Base-by-base conservation (phyloP, 2,113 vertebrate genomes). In the Hucho hucho region DNA sequence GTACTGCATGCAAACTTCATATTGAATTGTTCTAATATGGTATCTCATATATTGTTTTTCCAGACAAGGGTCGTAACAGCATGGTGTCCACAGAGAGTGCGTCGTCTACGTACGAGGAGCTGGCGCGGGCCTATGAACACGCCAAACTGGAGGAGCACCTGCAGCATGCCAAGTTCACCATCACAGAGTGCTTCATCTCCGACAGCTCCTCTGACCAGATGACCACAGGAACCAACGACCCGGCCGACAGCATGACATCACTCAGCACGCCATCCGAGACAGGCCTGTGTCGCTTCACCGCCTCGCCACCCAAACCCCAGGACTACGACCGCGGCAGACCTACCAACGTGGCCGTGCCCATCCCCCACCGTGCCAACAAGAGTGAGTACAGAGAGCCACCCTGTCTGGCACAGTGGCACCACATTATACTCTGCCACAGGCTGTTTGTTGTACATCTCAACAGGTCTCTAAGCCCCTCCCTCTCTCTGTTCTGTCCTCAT, bases 41-140 rank as follows among this genome's bases (percentile, higher is more conserved):
- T 28, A 28, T n/a, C 9, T 0, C 64, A 14, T 28, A 9, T 65
- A 12, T 32, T 75, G 43, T 66, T 12, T 53, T 78, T 81, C 4
- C 84, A 89, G 98, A 99, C 88, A 99, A 99, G 90, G 98, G 98
- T 0, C 92, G 98, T 12, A 99, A 99, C 94, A 99, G 97, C 92
- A 99, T 99, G 98, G 97, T 99, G 84, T 99, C 97, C 0, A 99
- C 96, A 0, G 97, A 98, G 91, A 98, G 97, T 0, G 97, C 96
- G 59, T 98, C 97, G 0, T 98, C 97, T 43, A 98, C 97, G 25
- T 98, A 98, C 0, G 97, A 98, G 91, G 97, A 98, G 91, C 93
- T 98, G 93, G 97, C 97, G 0, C 92, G 96, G 0, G 97, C 97
- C 75, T 98, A 98, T 0, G 97, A 98, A 84, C 97, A 98, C 0